Evolutionary conservation across 2,113 vertebrate species (phyloP), one percentile per base, ranked within the genome.

Genomic region (Corythaixoides concolor): DNA sequence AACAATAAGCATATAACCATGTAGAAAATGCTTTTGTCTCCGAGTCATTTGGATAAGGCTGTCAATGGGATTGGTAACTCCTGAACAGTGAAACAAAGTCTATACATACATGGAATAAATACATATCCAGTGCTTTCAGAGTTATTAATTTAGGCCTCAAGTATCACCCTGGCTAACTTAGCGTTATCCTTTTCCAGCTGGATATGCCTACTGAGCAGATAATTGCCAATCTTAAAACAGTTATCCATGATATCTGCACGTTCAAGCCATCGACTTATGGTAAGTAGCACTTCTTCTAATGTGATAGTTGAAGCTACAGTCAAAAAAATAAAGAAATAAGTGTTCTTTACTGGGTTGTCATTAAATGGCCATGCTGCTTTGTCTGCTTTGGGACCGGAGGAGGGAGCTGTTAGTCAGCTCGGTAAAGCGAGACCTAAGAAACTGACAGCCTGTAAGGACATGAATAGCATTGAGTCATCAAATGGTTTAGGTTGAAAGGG

Each of bases 201-300:
- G 97, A 99, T 97, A 99, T 99, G 99, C 96, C 98, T 22, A 95
- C 72, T 87, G 98, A 99, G 52, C 98, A 99, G 50, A 98, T 99
- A 94, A 15, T 98, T 23, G 97, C 97, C 80, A 99, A 99, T 96
- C 96, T 99, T 5, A 96, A 98, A 85, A 28, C 98, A 1, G 8
- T 99, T 78, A 82, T 99, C 85, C 64, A 84, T 2, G 99, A 99
- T 13, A 98, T 99, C 35, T 99, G 98, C 94, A 98, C 96, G 3
- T 98, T 98, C 85, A 99, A 98, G 91, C 98, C 99, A 0, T 81
- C 97, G 5, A 74, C 89, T 64, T 96, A 96, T 0, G 99, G 99
- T 99, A 96, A 82, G 99, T 79, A 47, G 11, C 63, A 23, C 4
- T 39, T 58, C 14, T 39, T 39, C 39, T 45, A 3, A 15, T 2